Evolutionary conservation across 2,888 invertebrate species (phyloP).

Genomic region (Hedya salicella): DNA sequence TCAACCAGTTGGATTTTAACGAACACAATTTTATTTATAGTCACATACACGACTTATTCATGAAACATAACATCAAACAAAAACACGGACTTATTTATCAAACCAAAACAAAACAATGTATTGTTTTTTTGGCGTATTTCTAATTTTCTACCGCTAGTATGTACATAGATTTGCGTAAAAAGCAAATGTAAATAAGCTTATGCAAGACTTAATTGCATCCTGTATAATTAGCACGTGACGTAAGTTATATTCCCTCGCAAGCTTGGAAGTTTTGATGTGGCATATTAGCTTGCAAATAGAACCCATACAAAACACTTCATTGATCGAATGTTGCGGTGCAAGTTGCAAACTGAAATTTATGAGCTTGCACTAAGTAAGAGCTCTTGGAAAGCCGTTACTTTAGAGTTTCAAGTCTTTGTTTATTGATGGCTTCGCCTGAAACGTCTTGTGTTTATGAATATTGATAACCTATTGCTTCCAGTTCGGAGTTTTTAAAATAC

Average conservation of each 20-base stretch:
- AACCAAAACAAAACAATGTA: too few relatives aligned
- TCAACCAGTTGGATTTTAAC: too few relatives aligned
- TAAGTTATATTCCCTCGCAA: constrained; percentile 71
- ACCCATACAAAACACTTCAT: constrained; percentile 83
- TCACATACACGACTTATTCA: too few relatives aligned
- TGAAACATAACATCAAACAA: too few relatives aligned
- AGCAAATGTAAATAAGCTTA: not conserved
- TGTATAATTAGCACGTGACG: constrained; percentile 54
- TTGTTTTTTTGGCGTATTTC: too few relatives aligned
- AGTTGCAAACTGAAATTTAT: constrained; percentile 84
- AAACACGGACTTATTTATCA: too few relatives aligned
- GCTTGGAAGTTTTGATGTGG: constrained; percentile 77
- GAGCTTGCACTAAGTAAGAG: constrained; percentile 73
- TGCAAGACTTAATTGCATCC: not conserved
- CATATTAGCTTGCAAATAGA: constrained; percentile 83
- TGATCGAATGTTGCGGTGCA: constrained; percentile 81
- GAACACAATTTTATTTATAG: too few relatives aligned
- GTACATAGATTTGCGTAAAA: not conserved
- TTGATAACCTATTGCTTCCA: constrained; percentile 75
- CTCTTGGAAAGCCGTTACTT: constrained; percentile 72
- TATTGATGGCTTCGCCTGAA: constrained; percentile 77
- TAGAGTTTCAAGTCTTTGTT: constrained; percentile 72
- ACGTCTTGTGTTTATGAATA: constrained; percentile 79
- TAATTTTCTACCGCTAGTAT: too few relatives aligned
- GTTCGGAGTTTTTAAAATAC: constrained; percentile 73